A percentile compares a stretch with the other conserved stretches of the same genome.
These are phyloP conservation scores for Pithys albifrons DNA, from an alignment of 2,113 vertebrate genomes.

Conservation along the genomic window DNA sequence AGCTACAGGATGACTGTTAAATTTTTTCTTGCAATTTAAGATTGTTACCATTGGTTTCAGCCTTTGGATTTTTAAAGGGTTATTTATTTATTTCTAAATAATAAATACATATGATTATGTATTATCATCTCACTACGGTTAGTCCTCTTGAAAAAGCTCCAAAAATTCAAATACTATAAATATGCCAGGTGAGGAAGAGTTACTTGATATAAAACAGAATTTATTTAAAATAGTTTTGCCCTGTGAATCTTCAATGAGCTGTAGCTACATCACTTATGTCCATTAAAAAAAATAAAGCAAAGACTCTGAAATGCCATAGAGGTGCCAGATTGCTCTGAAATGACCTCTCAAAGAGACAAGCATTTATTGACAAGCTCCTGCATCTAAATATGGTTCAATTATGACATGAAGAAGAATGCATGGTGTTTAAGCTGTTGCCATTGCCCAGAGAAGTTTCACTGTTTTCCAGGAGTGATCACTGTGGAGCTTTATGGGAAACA, in stretches of 20 bases:
- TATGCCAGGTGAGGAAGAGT: not conserved
- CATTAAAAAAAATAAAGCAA: not conserved
- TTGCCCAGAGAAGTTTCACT: not conserved
- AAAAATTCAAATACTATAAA: not conserved
- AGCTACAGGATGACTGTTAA: not conserved
- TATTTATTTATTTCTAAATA: not conserved
- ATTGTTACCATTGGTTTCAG: not conserved
- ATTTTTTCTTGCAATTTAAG: not conserved
- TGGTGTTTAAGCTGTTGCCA: rapidly evolving
- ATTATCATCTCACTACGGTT: not conserved
- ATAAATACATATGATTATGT: not conserved
- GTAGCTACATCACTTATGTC: not conserved
- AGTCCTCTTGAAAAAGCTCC: not conserved
- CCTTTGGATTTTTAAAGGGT: not conserved
- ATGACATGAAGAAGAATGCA: not conserved
- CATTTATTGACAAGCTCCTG: not conserved
- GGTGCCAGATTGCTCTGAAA: not conserved
- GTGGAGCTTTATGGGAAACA: not conserved
- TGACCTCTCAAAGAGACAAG: not conserved
- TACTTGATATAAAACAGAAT: not conserved
- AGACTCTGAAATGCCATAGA: not conserved
- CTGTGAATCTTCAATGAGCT: not conserved
- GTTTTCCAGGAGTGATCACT: not conserved
- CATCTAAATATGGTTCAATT: not conserved
- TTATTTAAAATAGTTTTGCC: not conserved